Evolutionary conservation across 1,140 invertebrate species (phyloP), one percentile per base, ranked within the genome.

Genomic region (Riptortus pedestris): DNA sequence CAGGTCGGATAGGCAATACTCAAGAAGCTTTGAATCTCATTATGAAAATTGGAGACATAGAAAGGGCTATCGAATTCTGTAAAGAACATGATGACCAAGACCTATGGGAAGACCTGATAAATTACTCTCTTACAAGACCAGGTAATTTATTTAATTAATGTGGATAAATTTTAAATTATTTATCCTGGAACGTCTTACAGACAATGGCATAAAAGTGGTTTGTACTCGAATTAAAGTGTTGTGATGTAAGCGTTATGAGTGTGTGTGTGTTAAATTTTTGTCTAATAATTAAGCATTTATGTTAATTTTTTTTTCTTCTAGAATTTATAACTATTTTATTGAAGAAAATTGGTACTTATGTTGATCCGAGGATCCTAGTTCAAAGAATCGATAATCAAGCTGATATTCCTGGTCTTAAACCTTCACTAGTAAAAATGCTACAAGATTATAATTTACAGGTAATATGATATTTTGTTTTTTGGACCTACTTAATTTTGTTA

Each of bases 51-150:
- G 80, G 85, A 65, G 89, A 97, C 70, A 93, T 98, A 69, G 83
- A 94, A 70, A 85, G 90, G 76, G 96, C 96, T 0, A 95, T 99
- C 60, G 84, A 86, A 24, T 98, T 99, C 78, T 99, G 96, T 75
- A 93, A 95, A 74, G 92, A 97, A 73, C 91, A 98, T 68, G 86
- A 96, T 71, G 94, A 98, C 74, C 80, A 84, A 55, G 93, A 96
- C 71, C 75, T 99, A 7, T 99, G 96, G 96, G 85, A 89, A 66
- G 88, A 95, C 73, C 81, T 99, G 18, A 93, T 99, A 62, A 83
- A 87, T 67, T 86, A 91, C 72, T 93, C 93, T 0, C 78, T 93
- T 2, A 83, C 91, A 68, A 91, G 92, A 73, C 92, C 94, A 24
- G 81, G 90, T 81, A 38, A 38, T 38, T 38, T 7, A 38, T 38